Percentiles rank a stretch among this genome's conserved stretches.
phyloP scores from a whole-genome alignment of 35 echinoderm and acorn worm species.

The Heliocidaris erythrogramma region DNA sequence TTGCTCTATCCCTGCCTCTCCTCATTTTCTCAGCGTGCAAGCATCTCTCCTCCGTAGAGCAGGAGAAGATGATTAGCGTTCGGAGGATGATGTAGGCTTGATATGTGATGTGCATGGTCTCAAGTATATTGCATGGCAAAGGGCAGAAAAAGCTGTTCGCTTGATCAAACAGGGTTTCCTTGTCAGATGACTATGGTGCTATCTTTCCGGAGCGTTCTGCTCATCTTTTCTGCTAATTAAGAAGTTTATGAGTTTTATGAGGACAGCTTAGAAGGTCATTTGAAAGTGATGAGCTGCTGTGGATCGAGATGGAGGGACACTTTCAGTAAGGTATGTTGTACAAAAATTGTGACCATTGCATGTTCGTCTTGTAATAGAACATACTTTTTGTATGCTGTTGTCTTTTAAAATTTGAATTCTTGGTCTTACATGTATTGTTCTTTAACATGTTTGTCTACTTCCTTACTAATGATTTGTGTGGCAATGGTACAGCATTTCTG shows the following conservation, averaged over 20 bases:
- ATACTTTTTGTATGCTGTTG: too few species aligned
- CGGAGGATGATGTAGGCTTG: background rate
- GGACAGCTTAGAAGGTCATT: conserved; percentile 12
- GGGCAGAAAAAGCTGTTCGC: background rate
- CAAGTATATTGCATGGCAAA: background rate
- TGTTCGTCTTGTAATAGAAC: background rate
- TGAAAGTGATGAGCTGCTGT: background rate
- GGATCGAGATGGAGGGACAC: background rate
- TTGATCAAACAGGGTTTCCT: conserved; percentile 20
- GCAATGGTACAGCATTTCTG: too few species aligned
- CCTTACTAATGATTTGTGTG: too few species aligned
- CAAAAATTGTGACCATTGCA: background rate
- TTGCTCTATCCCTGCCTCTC: background rate
- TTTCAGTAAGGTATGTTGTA: background rate
- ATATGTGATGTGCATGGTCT: conserved; percentile 34
- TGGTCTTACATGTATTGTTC: background rate
- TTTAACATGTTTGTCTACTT: too few species aligned
- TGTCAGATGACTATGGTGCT: background rate
- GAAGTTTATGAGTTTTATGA: conserved; percentile 18
- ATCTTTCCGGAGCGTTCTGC: background rate
- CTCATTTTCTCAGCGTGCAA: background rate
- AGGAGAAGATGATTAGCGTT: conserved; percentile 21
- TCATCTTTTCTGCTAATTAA: conserved; percentile 24
- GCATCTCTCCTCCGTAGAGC: conserved; percentile 11
- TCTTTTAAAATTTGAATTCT: background rate